These are phyloP conservation scores for Sturmia bella DNA, from an alignment of 2,888 invertebrate species.

Conservation along the genomic window DNA sequence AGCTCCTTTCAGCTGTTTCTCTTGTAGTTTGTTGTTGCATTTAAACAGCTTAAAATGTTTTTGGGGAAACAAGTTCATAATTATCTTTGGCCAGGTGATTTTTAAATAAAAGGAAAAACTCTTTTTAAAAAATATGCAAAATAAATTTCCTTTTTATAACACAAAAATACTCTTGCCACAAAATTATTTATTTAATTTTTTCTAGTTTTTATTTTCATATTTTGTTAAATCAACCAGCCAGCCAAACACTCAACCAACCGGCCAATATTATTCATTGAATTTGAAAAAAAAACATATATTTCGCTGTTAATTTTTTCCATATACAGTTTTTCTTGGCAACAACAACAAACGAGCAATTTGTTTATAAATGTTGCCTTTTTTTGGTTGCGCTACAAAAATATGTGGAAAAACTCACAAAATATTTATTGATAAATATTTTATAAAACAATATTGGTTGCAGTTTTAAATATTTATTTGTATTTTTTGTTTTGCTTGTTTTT, in stretches of 20 bases:
- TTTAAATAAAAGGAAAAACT: slow-evolving; percentile 39
- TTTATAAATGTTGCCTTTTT: slow-evolving; percentile 37
- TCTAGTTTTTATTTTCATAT: neutral
- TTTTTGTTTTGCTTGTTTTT: neutral
- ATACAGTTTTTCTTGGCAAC: slow-evolving; percentile 17
- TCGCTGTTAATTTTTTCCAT: slow-evolving; percentile 17
- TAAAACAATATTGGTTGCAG: slow-evolving; percentile 68
- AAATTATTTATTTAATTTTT: neutral
- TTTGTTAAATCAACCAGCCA: slow-evolving; percentile 54
- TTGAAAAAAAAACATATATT: slow-evolving; percentile 52
- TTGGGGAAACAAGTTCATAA: neutral
- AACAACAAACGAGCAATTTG: slow-evolving; percentile 63
- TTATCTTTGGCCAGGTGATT: slow-evolving; percentile 27
- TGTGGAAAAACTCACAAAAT: slow-evolving; percentile 28
- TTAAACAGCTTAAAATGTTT: slow-evolving; percentile 27
- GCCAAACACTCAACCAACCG: slow-evolving; percentile 47
- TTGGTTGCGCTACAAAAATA: neutral
- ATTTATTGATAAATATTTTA: slow-evolving; percentile 70
- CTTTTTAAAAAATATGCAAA: slow-evolving; percentile 1
- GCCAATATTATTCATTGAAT: slow-evolving; percentile 64
- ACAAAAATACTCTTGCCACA: slow-evolving; percentile 48
- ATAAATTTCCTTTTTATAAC: slow-evolving; percentile 22
- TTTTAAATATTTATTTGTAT: slow-evolving; percentile 30
- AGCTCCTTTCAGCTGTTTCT: neutral
- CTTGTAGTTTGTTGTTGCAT: neutral